phyloP scores from a whole-genome alignment of 1,140 invertebrate species.

The Phenacoccus solenopsis region DNA sequence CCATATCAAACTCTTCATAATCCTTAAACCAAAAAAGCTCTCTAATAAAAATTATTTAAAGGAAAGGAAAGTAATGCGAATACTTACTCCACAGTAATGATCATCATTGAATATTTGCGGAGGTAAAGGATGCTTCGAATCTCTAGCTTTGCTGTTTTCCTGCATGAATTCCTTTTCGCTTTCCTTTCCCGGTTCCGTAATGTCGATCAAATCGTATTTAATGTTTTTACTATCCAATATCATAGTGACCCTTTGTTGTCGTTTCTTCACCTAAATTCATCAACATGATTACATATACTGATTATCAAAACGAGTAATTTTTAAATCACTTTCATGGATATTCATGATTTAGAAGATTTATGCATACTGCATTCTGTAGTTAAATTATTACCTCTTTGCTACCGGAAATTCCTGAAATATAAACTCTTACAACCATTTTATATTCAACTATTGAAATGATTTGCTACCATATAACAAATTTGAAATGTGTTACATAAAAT shows the following conservation, averaged over 20 bases:
- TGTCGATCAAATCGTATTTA: slow-evolving; percentile 77
- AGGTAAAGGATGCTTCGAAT: slow-evolving; percentile 59
- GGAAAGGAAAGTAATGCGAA: neutral
- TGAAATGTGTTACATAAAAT: too few species aligned
- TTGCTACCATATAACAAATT: neutral
- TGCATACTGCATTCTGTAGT: too few species aligned
- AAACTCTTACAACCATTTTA: slow-evolving; percentile 77
- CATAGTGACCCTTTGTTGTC: slow-evolving; percentile 81
- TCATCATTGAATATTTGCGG: slow-evolving; percentile 90
- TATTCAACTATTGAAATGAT: too few species aligned
- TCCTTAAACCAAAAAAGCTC: slow-evolving; percentile 46
- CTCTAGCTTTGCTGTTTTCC: slow-evolving; percentile 64
- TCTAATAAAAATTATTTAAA: neutral
- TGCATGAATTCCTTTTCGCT: slow-evolving; percentile 85
- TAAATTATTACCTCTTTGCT: slow-evolving; percentile 82
- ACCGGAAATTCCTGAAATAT: slow-evolving; percentile 76
- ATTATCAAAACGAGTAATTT: neutral
- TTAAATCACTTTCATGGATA: too few species aligned
- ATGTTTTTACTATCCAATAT: slow-evolving; percentile 83
- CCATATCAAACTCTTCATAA: slow-evolving; percentile 82
- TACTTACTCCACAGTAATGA: slow-evolving; percentile 78
- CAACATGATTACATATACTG: slow-evolving; percentile 21
- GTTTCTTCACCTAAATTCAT: slow-evolving; percentile 72
- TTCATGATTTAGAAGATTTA: too few species aligned
- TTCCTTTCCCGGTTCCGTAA: slow-evolving; percentile 81